Evolutionary conservation across 2,113 vertebrate genomes (phyloP).

Genomic region (Rallus limicola): DNA sequence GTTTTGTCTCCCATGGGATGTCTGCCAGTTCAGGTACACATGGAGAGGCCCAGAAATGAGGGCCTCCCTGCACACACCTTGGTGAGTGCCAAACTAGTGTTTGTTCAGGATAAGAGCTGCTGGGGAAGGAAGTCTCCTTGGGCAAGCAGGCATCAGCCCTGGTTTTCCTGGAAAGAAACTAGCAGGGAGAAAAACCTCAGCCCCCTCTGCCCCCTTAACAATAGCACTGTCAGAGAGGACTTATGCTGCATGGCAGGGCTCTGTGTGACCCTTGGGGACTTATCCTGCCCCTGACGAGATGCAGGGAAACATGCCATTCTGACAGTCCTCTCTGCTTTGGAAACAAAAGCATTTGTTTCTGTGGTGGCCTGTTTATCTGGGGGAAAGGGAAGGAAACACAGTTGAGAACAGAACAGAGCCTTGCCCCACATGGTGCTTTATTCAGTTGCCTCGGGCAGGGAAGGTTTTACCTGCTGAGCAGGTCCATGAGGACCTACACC

Average conservation of each 20-base stretch:
- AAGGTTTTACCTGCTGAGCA: constrained; percentile 28
- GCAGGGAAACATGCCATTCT: background rate
- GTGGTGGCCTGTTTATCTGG: background rate
- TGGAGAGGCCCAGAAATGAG: background rate
- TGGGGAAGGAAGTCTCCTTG: background rate
- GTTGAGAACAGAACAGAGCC: background rate
- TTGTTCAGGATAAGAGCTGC: background rate
- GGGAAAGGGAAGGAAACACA: background rate
- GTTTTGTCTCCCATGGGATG: background rate
- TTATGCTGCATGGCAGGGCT: background rate
- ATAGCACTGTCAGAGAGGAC: constrained; percentile 40
- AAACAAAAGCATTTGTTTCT: constrained; percentile 24
- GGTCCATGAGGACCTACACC: background rate
- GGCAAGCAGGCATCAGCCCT: background rate
- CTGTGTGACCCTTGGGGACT: background rate
- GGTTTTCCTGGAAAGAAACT: constrained; percentile 33
- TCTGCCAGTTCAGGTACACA: background rate
- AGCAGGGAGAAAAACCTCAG: background rate
- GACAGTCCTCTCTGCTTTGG: background rate
- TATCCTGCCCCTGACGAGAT: background rate
- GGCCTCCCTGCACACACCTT: background rate
- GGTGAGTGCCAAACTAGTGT: background rate
- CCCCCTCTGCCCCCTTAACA: background rate
- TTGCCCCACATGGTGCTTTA: background rate
- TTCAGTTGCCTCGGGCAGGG: background rate